A percentile compares a stretch with the other conserved stretches of the same genome.
phyloP scores from a whole-genome alignment of 2,113 vertebrate genomes.

The Monopterus albus region DNA sequence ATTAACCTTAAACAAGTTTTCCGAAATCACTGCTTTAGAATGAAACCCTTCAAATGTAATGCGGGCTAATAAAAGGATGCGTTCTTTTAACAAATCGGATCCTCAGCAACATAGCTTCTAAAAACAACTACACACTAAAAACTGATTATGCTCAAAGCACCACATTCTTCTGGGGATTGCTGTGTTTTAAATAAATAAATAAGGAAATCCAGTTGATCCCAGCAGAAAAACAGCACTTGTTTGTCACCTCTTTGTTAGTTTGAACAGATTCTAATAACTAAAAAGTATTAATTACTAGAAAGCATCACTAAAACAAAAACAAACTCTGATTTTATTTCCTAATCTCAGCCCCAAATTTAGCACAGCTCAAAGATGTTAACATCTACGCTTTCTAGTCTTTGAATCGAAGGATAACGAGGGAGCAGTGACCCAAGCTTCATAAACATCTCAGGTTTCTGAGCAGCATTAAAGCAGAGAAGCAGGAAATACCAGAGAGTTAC shows the following conservation, averaged over 20 bases:
- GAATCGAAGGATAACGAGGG: not conserved
- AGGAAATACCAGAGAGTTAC: slow-evolving; percentile 62
- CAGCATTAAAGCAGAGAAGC: slow-evolving; percentile 52
- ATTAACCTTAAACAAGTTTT: not conserved
- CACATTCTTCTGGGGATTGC: not conserved
- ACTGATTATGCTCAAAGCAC: not conserved
- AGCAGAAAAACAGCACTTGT: not conserved
- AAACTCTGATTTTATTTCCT: not conserved
- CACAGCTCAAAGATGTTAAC: not conserved
- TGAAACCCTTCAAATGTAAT: not conserved
- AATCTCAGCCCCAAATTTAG: not conserved
- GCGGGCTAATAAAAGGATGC: not conserved
- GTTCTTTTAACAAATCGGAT: not conserved
- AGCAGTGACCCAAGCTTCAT: slow-evolving; percentile 12
- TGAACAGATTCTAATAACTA: slow-evolving; percentile 3
- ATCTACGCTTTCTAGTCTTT: slow-evolving; percentile 5
- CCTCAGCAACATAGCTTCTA: too few relatives aligned
- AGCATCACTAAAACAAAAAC: not conserved
- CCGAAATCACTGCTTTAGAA: not conserved
- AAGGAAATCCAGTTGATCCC: not conserved
- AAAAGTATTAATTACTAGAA: not conserved
- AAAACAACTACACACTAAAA: not conserved
- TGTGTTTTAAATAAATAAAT: not conserved
- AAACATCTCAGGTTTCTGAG: slow-evolving; percentile 63
- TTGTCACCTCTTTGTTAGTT: slow-evolving; percentile 6